phyloP scores from a whole-genome alignment of 2,888 invertebrate genomes.

The Shargacucullia verbasci region DNA sequence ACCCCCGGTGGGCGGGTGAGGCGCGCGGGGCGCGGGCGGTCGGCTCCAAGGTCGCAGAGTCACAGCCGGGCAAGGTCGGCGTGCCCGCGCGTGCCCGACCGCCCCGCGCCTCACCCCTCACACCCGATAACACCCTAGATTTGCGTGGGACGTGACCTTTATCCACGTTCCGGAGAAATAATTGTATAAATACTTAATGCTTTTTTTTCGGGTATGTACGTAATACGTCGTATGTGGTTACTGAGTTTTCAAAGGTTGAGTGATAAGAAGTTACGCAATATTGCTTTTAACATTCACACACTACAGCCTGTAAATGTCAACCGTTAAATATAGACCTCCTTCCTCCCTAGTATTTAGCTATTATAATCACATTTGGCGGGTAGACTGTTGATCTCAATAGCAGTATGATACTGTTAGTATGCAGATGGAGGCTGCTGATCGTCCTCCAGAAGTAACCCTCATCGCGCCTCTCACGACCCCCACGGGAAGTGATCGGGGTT shows the following conservation, averaged over 20 bases:
- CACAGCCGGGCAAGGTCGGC: slow-evolving; percentile 89
- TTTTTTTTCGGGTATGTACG: slow-evolving; percentile 72
- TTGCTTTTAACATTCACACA: background rate
- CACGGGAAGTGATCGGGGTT: too few species aligned
- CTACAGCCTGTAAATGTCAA: slow-evolving; percentile 34
- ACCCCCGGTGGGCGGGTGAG: slow-evolving; percentile 49
- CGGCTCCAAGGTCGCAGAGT: slow-evolving; percentile 88
- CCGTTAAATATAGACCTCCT: slow-evolving; percentile 38
- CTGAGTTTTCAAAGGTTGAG: slow-evolving; percentile 31
- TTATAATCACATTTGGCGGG: slow-evolving; percentile 15
- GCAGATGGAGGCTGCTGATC: slow-evolving; percentile 11
- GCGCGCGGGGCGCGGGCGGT: slow-evolving; percentile 60
- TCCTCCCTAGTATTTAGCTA: too few species aligned
- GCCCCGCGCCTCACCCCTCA: slow-evolving; percentile 66
- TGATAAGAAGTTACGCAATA: slow-evolving; percentile 21
- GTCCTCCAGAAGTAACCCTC: slow-evolving; percentile 5
- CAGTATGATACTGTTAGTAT: background rate
- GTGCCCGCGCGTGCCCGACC: slow-evolving; percentile 85
- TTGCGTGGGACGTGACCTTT: slow-evolving; percentile 88
- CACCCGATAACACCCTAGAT: slow-evolving; percentile 82
- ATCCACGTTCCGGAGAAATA: slow-evolving; percentile 85
- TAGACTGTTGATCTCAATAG: slow-evolving; percentile 13
- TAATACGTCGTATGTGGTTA: slow-evolving; percentile 57
- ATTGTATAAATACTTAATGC: slow-evolving; percentile 84
- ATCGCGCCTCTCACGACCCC: too few species aligned